Evolutionary conservation across 2,797 vertebrate species (phyloP).

Genomic region (Silurus lanzhouensis): DNA sequence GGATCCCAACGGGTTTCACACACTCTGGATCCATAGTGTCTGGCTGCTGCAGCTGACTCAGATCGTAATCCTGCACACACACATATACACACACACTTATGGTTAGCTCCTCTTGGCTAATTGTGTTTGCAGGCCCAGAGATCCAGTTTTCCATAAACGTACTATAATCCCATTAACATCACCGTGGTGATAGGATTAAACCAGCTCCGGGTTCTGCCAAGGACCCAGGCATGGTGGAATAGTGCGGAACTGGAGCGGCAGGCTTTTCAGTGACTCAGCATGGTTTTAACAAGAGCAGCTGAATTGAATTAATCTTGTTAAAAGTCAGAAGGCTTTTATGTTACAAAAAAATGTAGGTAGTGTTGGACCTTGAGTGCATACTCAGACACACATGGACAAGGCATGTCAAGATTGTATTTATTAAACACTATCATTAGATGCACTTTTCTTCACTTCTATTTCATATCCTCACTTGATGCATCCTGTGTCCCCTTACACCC

Average conservation of each 20-base stretch:
- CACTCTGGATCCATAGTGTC: constrained; percentile 91
- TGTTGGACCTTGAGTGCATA: background rate
- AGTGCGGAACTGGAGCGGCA: background rate
- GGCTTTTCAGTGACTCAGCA: constrained; percentile 32
- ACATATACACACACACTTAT: constrained; percentile 25
- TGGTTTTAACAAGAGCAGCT: constrained; percentile 32
- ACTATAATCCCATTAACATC: constrained; percentile 79
- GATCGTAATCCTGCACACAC: constrained; percentile 87
- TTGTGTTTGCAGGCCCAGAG: constrained; percentile 67
- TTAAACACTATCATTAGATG: background rate
- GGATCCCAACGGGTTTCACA: constrained; percentile 93
- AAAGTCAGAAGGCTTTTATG: constrained; percentile 1
- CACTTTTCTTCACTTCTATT: background rate
- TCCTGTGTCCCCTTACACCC: background rate
- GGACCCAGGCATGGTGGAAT: constrained; percentile 18
- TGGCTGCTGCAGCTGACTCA: constrained; percentile 97
- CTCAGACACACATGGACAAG: background rate
- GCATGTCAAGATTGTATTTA: background rate
- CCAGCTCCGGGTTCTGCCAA: constrained; percentile 1
- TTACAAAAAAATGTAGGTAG: background rate
- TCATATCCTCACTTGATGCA: background rate
- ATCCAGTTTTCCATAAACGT: constrained; percentile 74
- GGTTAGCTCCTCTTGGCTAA: constrained; percentile 63
- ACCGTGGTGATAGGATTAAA: constrained; percentile 63
- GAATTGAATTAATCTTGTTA: constrained; percentile 27